Conservation (phyloP, 2,113 vertebrate species). For the Serinus canaria region DNA sequence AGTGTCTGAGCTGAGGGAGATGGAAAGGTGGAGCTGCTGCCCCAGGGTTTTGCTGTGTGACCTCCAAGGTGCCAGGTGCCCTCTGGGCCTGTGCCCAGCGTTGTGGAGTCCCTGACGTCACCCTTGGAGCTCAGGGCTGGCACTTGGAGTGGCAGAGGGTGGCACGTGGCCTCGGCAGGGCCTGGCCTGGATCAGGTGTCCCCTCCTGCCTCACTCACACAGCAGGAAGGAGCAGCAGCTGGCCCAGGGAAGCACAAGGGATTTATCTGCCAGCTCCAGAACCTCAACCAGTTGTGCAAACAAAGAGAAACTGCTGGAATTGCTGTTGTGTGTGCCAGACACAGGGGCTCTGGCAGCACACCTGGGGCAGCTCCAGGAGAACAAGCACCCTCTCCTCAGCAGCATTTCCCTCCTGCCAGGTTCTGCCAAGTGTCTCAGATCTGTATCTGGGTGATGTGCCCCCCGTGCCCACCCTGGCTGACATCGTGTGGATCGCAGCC, state of each 20-base stretch:
- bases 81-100: not conserved
- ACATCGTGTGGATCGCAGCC: conserved; percentile 96
- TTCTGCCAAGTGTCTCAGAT: conserved; percentile 83
- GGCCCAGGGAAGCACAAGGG: not conserved
- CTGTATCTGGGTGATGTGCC: conserved; percentile 82
- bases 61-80: not conserved
- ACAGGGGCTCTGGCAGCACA: not conserved
- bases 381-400: accelerated
- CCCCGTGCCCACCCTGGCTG: conserved; percentile 91
- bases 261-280: not conserved
- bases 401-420: conserved; percentile 59
- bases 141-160: not conserved
- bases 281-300: accelerated
- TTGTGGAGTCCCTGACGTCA: not conserved
- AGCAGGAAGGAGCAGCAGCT: not conserved
- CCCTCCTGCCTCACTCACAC: not conserved
- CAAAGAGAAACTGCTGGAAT: not conserved
- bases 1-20: not conserved
- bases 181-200: not conserved
- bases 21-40: not conserved
- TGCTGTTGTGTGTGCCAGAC: not conserved
- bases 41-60: not conserved
- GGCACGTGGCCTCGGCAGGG: not conserved
- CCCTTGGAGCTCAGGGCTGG: not conserved
- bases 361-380: not conserved